phyloP scores from a whole-genome alignment of 2,113 vertebrate species.

The Indicator indicator region DNA sequence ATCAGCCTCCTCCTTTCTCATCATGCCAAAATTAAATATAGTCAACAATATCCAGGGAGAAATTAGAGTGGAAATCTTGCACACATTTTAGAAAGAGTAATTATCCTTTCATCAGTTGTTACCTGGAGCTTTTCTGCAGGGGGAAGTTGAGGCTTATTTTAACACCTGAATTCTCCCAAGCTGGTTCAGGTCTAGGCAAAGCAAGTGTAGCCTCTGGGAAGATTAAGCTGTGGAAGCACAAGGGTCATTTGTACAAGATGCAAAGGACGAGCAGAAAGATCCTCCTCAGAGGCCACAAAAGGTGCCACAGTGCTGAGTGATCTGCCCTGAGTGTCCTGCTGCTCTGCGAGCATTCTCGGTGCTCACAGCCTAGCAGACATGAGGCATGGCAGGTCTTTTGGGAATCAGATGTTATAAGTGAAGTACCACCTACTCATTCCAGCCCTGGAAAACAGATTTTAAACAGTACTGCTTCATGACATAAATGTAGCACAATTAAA shows the following conservation, averaged over 20 bases:
- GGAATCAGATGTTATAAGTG: background rate
- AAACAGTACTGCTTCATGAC: background rate
- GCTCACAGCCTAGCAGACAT: background rate
- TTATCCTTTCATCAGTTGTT: conserved; percentile 56
- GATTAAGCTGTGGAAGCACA: background rate
- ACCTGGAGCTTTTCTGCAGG: conserved; percentile 10
- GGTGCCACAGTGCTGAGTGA: background rate
- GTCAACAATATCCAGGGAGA: background rate
- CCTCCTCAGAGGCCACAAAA: background rate
- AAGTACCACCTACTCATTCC: background rate
- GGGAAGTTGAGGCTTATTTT: conserved; percentile 18
- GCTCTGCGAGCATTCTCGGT: background rate
- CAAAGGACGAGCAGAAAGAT: background rate
- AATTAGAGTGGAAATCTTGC: background rate
- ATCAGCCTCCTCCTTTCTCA: background rate
- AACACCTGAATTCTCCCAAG: background rate
- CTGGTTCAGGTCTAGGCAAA: conserved; percentile 52
- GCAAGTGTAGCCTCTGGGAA: conserved; percentile 19
- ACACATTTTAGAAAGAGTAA: background rate
- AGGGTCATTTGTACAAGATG: background rate
- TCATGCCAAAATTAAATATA: background rate
- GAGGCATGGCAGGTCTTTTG: background rate
- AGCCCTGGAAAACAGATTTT: background rate
- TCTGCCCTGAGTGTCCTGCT: background rate
- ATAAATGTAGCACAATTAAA: background rate